Conservation (phyloP, 1,140 invertebrate species). For the Scaptomyza pallida region DNA sequence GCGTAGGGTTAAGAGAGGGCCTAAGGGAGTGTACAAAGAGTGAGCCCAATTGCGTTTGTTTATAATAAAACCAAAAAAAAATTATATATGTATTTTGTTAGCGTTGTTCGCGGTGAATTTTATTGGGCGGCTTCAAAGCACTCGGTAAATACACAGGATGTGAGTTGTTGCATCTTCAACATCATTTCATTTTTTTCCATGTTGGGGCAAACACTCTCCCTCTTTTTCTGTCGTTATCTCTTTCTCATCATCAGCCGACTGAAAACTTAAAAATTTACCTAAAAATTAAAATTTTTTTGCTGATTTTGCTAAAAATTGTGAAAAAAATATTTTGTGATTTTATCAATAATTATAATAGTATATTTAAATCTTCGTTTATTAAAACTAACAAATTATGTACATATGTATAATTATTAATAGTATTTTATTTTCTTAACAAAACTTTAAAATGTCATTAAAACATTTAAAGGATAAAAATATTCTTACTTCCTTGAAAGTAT, state of each 20-base stretch:
- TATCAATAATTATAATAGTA: too few relatives aligned
- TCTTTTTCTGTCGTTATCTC: background rate
- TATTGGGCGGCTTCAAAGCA: conserved; percentile 65
- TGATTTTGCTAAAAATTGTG: too few relatives aligned
- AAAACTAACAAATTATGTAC: too few relatives aligned
- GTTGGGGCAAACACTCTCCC: conserved; percentile 1
- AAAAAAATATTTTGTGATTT: too few relatives aligned
- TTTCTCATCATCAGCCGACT: too few relatives aligned
- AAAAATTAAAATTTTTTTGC: too few relatives aligned
- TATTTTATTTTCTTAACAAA: too few relatives aligned
- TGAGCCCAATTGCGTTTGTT: conserved; percentile 48
- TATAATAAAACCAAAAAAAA: conserved; percentile 50
- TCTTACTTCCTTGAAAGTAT: too few relatives aligned
- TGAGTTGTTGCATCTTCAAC: conserved; percentile 38
- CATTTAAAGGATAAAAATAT: too few relatives aligned
- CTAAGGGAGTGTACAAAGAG: conserved; percentile 24
- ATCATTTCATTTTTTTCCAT: background rate
- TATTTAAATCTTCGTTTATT: too few relatives aligned
- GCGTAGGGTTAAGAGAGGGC: background rate
- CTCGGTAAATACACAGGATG: conserved; percentile 60
- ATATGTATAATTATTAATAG: too few relatives aligned
- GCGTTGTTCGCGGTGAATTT: conserved; percentile 37
- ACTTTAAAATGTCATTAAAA: too few relatives aligned
- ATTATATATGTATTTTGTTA: conserved; percentile 20
- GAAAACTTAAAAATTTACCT: conserved; percentile 48